Base-by-base conservation (phyloP, 2,888 invertebrate species). In the Dyspetes luteomarginatus region DNA sequence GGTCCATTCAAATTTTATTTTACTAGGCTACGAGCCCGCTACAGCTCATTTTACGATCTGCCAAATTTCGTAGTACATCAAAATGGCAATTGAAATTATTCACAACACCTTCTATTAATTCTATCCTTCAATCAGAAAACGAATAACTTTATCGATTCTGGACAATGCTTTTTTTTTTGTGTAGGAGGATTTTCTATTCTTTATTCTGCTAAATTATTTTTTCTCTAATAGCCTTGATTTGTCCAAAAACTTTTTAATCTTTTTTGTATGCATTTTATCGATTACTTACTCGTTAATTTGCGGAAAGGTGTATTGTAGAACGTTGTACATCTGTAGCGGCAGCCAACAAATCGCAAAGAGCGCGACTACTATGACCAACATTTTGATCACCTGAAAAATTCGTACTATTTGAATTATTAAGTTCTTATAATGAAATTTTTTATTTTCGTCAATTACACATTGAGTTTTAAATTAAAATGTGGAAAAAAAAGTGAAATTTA, bases 291-390 rank as follows among this genome's bases (percentile, higher is more conserved):
- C 94, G 89, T 96, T 96, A 86, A 96, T 95, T 84, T 93, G 92
- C 43, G 95, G 94, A 86, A 95, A 95, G 75, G 95, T 95, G 12
- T 95, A 95, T 87, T 95, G 95, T 28, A 96, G 93, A 69, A 96
- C 93, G 89, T 96, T 95, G 89, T 96, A 96, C 76, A 94, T 94
- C 89, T 96, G 96, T 36, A 97, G 93, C 0, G 97, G 97, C 41
- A 97, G 93, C 97, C 97, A 97, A 90, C 97, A 97, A 0, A 97
- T 90, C 0, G 96, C 96, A 88, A 97, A 97, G 7, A 97, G 93
- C 4, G 95, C 94, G 24, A 97, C 97, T 19, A 97, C 97, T 72
- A 96, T 94, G 56, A 97, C 96, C 90, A 97, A 93, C 97, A 97
- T 97, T 94, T 97, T 97, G 89, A 97, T 96, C 83, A 97, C 97